These are phyloP conservation scores for Linurgus olivaceus DNA, from an alignment of 2,797 vertebrate genomes.

Conservation along the genomic window DNA sequence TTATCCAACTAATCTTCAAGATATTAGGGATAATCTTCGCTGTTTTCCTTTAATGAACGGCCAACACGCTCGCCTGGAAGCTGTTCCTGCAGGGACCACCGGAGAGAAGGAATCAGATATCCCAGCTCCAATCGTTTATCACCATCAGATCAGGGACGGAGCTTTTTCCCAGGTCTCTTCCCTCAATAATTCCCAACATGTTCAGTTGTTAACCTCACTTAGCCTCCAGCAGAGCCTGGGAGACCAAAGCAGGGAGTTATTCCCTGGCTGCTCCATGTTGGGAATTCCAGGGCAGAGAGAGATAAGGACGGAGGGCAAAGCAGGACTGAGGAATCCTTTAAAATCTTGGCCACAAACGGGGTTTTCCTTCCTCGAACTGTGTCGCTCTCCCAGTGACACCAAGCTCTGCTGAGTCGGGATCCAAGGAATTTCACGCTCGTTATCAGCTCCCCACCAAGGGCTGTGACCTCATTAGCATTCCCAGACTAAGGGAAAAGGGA, in stretches of 20 bases:
- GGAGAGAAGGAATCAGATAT: constrained; percentile 56
- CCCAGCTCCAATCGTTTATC: constrained; percentile 62
- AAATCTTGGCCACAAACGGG: neutral
- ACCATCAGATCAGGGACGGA: constrained; percentile 45
- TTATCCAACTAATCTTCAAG: constrained; percentile 44
- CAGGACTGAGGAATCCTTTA: neutral
- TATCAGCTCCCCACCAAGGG: neutral
- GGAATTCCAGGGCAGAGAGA: neutral
- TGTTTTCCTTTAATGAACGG: constrained; percentile 3
- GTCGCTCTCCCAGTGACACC: neutral
- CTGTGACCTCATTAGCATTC: neutral
- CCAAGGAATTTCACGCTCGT: neutral
- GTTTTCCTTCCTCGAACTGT: neutral
- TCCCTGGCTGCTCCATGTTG: neutral
- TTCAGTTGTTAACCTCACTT: constrained; percentile 72
- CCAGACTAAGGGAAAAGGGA: neutral
- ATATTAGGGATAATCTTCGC: constrained; percentile 43
- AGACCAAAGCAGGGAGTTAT: constrained; percentile 44
- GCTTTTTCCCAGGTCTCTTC: constrained; percentile 29
- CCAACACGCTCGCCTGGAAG: constrained; percentile 13
- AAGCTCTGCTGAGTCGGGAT: neutral
- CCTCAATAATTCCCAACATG: constrained; percentile 20
- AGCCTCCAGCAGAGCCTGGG: constrained; percentile 56
- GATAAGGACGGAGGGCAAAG: neutral
- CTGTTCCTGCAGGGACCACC: constrained; percentile 26